Evolutionary conservation across 2,888 invertebrate genomes (phyloP).

Genomic region (Epirrhoe alternata): DNA sequence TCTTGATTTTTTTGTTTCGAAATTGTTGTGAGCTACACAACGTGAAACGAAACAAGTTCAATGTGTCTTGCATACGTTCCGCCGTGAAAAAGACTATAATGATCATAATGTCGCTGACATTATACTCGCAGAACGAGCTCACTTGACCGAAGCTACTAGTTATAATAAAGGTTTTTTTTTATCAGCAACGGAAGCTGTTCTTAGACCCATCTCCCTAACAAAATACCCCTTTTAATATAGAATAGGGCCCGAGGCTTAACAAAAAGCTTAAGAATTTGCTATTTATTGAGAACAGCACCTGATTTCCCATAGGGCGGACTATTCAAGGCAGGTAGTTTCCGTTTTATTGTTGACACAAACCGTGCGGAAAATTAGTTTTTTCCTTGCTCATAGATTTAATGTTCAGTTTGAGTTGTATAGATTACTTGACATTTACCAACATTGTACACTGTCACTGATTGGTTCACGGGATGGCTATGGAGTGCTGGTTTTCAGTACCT

Average conservation of each 20-base stretch:
- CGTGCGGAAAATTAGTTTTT: conserved; percentile 44
- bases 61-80: too few relatives aligned
- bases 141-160: background rate
- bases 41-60: too few relatives aligned
- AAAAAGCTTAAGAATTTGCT: conserved; percentile 42
- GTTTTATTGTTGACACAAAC: conserved; percentile 44
- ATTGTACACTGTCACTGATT: too few relatives aligned
- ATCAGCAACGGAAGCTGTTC: conserved; percentile 9
- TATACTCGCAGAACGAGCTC: too few relatives aligned
- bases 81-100: too few relatives aligned
- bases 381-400: conserved; percentile 19
- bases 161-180: background rate
- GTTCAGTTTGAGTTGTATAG: background rate
- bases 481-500: too few relatives aligned
- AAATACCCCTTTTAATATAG: conserved; percentile 23
- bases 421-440: background rate
- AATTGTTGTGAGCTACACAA: too few relatives aligned
- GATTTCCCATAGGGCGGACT: conserved; percentile 52
- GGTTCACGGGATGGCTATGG: too few relatives aligned
- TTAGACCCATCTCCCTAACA: conserved; percentile 11
- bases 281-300: conserved; percentile 50
- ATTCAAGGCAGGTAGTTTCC: conserved; percentile 40
- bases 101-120: too few relatives aligned
- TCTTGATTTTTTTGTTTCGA: too few relatives aligned
- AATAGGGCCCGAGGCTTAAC: conserved; percentile 10